Evolutionary conservation across 2,797 vertebrate species (phyloP).

Genomic region (Odontamblyopus rebecca): DNA sequence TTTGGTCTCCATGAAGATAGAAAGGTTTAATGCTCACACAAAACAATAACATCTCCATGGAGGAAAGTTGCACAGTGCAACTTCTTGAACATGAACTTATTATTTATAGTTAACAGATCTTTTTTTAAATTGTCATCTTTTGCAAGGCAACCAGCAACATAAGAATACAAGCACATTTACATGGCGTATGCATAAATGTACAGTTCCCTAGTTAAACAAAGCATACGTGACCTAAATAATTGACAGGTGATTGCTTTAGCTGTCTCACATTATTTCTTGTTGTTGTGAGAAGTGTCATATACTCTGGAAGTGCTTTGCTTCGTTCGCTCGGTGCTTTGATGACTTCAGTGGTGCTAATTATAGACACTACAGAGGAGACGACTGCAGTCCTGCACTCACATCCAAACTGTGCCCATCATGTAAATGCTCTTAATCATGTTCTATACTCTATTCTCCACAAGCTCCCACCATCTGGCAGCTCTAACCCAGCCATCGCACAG

Average conservation of each 20-base stretch:
- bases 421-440: conserved; percentile 44
- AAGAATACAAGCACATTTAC: background rate
- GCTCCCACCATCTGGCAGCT: conserved; percentile 37
- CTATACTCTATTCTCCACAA: conserved; percentile 28
- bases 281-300: conserved; percentile 27
- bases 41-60: too few relatives aligned
- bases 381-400: conserved; percentile 43
- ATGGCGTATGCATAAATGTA: background rate
- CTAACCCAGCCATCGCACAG: conserved; percentile 26
- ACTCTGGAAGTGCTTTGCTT: conserved; percentile 47
- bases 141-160: background rate
- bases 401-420: conserved; percentile 50
- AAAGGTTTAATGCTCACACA: too few relatives aligned
- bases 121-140: background rate
- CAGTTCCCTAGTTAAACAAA: background rate
- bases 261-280: background rate
- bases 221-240: background rate
- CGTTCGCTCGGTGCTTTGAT: conserved; percentile 56
- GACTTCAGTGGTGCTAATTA: conserved; percentile 62
- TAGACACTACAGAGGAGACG: conserved; percentile 50
- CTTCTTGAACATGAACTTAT: background rate
- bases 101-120: background rate
- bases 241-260: background rate
- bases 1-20: too few relatives aligned
- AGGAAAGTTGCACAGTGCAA: too few relatives aligned